phyloP scores from a whole-genome alignment of 1,140 invertebrate genomes.

The Popillia japonica region DNA sequence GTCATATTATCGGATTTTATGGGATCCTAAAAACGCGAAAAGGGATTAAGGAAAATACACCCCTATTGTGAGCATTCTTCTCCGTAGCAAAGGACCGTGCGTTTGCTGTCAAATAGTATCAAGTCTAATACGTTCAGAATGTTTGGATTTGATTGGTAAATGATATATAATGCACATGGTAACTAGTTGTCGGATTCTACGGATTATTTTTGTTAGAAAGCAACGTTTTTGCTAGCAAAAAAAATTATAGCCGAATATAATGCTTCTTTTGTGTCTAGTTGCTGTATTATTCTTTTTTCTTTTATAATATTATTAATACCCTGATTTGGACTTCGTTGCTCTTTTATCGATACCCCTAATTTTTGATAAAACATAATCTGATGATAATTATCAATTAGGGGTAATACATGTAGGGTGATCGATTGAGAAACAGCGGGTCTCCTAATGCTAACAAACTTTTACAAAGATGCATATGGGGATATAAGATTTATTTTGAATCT shows the following conservation, averaged over 20 bases:
- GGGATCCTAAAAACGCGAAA: conserved; percentile 25
- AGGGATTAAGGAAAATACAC: conserved; percentile 46
- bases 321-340: not conserved
- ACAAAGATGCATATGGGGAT: no score
- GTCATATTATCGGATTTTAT: conserved; percentile 42
- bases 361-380: no score
- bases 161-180: conserved; percentile 37
- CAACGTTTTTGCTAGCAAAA: not conserved
- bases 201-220: conserved; percentile 10
- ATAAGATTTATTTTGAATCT: no score
- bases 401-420: no score
- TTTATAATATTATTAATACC: not conserved
- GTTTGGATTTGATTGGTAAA: conserved; percentile 32
- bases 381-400: no score
- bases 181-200: not conserved
- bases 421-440: no score
- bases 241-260: conserved; percentile 15
- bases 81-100: conserved; percentile 31
- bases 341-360: not conserved
- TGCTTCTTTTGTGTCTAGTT: not conserved
- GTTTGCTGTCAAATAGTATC: conserved; percentile 48
- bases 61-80: conserved; percentile 40
- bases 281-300: not conserved
- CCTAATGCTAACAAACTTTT: no score
- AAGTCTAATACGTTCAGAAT: conserved; percentile 43